Percentiles rank a stretch among this genome's conserved stretches.
Evolutionary conservation across 2,888 invertebrate species (phyloP).

Genomic region (Antitype chi): DNA sequence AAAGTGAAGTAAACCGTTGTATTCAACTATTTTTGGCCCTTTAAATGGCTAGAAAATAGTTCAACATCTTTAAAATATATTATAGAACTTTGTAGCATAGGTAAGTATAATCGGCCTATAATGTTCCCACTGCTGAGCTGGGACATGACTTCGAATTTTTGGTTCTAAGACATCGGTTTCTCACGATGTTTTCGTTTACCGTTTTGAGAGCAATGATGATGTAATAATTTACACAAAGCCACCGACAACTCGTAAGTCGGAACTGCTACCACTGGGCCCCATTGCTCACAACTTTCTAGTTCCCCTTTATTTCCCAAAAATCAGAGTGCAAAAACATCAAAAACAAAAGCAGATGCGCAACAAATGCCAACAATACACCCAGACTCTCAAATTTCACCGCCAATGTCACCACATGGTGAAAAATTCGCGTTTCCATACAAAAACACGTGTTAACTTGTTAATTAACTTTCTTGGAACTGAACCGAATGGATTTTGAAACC

Average conservation of each 20-base stretch:
- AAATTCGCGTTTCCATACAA: slow-evolving; percentile 73
- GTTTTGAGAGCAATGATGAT: no score
- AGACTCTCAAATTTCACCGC: slow-evolving; percentile 60
- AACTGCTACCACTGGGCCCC: no score
- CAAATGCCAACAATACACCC: slow-evolving; percentile 33
- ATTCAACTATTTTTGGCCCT: not conserved
- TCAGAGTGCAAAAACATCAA: not conserved
- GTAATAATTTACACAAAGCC: no score
- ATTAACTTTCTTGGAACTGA: slow-evolving; percentile 85
- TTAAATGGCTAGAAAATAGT: not conserved
- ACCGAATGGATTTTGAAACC: slow-evolving; percentile 54
- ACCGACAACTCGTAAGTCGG: no score
- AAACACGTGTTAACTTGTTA: slow-evolving; percentile 87
- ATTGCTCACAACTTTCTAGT: not conserved
- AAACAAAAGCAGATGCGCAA: slow-evolving; percentile 57
- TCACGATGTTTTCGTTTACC: no score
- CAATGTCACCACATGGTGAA: slow-evolving; percentile 60
- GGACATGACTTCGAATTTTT: no score
- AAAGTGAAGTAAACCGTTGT: not conserved
- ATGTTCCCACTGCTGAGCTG: no score
- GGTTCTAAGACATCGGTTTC: no score
- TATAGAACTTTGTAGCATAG: not conserved
- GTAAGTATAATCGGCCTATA: no score
- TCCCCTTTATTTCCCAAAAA: not conserved
- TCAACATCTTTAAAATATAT: not conserved